Evolutionary conservation across 2,113 vertebrate species (phyloP).

Genomic region (Spizaetus ornatus): DNA sequence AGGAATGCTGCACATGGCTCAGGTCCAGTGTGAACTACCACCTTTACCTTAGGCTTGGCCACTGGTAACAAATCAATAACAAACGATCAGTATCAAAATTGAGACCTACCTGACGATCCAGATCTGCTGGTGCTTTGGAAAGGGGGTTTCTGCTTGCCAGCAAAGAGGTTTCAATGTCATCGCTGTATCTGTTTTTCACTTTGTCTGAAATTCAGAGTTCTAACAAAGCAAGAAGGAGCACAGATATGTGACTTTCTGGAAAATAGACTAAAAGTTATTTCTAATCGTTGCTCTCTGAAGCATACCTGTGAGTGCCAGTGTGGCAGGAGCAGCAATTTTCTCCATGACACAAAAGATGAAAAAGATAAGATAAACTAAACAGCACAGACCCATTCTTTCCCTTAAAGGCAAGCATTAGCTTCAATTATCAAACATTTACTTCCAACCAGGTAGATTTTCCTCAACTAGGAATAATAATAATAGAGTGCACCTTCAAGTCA

Average conservation of each 20-base stretch:
- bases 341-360: not conserved
- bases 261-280: not conserved
- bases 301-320: not conserved
- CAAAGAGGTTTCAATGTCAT: not conserved
- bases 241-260: not conserved
- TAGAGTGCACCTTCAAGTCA: not conserved
- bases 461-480: not conserved
- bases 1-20: not conserved
- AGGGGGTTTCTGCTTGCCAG: not conserved
- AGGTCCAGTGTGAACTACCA: not conserved
- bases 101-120: not conserved
- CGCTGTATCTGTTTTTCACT: not conserved
- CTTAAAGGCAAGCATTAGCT: not conserved
- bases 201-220: not conserved
- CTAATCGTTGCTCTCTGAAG: not conserved
- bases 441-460: not conserved
- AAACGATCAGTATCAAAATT: not conserved
- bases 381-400: not conserved
- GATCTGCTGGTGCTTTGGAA: not conserved
- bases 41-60: not conserved
- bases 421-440: not conserved
- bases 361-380: not conserved
- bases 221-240: not conserved
- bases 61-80: not conserved
- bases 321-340: not conserved